A percentile compares a stretch with the other conserved stretches of the same genome.
Conservation (phyloP, 2,888 invertebrate species). For the Polyploca ridens region DNA sequence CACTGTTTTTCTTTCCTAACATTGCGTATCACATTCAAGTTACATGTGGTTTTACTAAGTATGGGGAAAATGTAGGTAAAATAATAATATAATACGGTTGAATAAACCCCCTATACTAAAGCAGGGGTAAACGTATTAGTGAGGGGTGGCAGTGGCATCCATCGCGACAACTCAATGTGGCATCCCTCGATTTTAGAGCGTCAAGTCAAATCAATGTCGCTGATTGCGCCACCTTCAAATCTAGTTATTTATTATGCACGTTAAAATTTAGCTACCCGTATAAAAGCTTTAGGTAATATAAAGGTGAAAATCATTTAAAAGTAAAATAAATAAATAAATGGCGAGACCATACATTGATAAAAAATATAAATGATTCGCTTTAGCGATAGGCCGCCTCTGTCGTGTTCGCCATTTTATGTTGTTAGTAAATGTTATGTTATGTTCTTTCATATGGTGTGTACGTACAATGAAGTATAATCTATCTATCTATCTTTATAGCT, state of each 20-base stretch:
- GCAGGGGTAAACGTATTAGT: neutral
- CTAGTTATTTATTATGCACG: slow-evolving; percentile 20
- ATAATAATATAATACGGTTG: neutral
- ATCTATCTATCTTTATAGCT: no score
- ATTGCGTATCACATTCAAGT: neutral
- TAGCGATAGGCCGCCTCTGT: no score
- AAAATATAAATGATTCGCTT: no score
- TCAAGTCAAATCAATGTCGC: slow-evolving; percentile 32
- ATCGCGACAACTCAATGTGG: neutral
- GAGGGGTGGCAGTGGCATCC: neutral
- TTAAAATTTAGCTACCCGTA: slow-evolving; percentile 22
- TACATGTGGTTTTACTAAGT: neutral
- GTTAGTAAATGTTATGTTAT: no score
- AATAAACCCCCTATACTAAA: neutral
- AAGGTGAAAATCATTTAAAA: no score
- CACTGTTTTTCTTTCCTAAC: no score
- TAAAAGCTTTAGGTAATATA: no score
- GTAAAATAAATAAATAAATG: no score
- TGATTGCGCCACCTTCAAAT: slow-evolving; percentile 27
- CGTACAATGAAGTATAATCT: no score
- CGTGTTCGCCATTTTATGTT: no score
- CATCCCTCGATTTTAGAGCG: neutral
- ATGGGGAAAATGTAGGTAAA: neutral
- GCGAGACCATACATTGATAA: no score
- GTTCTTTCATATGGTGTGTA: no score